phyloP scores from a whole-genome alignment of 2,113 vertebrate species.

The Pagrus major region DNA sequence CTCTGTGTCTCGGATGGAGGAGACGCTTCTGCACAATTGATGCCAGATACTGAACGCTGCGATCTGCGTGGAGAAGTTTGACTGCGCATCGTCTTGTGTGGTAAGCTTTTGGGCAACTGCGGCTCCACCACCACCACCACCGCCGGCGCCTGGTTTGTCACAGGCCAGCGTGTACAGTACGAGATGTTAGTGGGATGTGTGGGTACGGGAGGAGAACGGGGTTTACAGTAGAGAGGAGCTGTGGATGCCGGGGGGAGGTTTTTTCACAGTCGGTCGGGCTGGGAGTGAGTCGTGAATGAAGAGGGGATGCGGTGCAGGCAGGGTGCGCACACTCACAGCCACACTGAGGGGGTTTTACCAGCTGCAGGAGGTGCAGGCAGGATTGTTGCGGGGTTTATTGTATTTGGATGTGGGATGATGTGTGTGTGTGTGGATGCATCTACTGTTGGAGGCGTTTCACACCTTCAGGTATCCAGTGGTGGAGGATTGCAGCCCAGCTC shows the following conservation, averaged over 20 bases:
- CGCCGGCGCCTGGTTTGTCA: no score
- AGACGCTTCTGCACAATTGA: slow-evolving; percentile 60
- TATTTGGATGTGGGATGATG: no score
- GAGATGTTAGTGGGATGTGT: slow-evolving; percentile 47
- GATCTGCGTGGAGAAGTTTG: slow-evolving; percentile 69
- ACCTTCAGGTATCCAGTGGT: neutral
- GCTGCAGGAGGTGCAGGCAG: slow-evolving; percentile 47
- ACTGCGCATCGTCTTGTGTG: slow-evolving; percentile 72
- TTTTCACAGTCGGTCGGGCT: no score
- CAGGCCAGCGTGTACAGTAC: slow-evolving; percentile 21
- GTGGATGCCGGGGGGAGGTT: no score
- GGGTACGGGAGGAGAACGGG: slow-evolving; percentile 37
- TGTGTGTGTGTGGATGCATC: no score
- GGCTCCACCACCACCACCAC: no score
- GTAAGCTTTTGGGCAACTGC: slow-evolving; percentile 71
- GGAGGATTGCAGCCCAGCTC: neutral
- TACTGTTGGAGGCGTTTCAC: no score
- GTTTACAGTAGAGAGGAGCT: no score
- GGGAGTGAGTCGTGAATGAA: slow-evolving; percentile 51
- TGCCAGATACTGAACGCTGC: slow-evolving; percentile 53
- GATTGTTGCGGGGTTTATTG: slow-evolving; percentile 63
- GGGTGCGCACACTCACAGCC: slow-evolving; percentile 46
- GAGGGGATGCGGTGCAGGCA: slow-evolving; percentile 44
- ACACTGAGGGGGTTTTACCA: slow-evolving; percentile 25
- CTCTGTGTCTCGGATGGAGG: slow-evolving; percentile 57